Conservation (phyloP, 2,888 invertebrate genomes). For the Tillus elongatus region DNA sequence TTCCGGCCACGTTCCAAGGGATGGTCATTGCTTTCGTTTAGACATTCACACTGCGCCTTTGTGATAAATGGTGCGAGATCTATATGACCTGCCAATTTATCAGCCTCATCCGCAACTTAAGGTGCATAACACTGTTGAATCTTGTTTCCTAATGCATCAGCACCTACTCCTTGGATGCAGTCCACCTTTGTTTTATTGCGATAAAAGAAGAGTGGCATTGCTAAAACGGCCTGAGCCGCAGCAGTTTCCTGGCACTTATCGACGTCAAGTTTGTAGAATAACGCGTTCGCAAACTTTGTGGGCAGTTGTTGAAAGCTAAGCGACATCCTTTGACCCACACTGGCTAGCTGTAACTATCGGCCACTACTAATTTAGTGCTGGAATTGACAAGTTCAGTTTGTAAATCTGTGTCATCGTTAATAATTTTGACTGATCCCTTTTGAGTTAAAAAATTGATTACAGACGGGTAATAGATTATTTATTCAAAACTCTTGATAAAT, state of each 20-base stretch:
- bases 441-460: no score
- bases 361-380: conserved; percentile 81
- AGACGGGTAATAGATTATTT: no score
- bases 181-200: conserved; percentile 81
- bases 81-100: conserved; percentile 59
- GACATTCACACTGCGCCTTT: conserved; percentile 86
- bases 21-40: conserved; percentile 93
- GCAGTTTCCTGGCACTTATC: conserved; percentile 89
- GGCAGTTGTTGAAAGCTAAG: conserved; percentile 87
- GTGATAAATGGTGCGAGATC: conserved; percentile 78
- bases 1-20: conserved; percentile 64
- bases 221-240: conserved; percentile 76
- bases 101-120: conserved; percentile 54
- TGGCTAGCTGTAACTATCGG: conserved; percentile 92
- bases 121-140: conserved; percentile 75
- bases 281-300: conserved; percentile 74
- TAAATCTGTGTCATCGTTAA: conserved; percentile 74
- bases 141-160: conserved; percentile 72
- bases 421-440: conserved; percentile 48
- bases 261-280: conserved; percentile 92
- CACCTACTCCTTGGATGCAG: conserved; percentile 79
- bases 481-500: no score
- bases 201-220: conserved; percentile 98
- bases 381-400: conserved; percentile 76
- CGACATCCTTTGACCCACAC: conserved; percentile 85